Conservation (phyloP, 2,113 vertebrate species). For the Acinonyx jubatus region DNA sequence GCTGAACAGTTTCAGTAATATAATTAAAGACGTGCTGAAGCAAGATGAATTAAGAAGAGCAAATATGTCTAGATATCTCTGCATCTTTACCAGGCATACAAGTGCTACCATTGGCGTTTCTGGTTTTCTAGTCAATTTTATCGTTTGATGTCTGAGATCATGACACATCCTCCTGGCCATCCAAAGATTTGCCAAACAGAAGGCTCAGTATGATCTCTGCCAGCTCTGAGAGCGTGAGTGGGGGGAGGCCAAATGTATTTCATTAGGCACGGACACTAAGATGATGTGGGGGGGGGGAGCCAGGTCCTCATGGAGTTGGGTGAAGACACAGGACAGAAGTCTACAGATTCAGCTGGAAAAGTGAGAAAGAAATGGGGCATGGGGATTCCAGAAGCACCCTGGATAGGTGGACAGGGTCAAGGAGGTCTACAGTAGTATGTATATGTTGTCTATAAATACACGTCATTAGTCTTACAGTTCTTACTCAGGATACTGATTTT, state of each 20-base stretch:
- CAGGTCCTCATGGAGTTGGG: neutral
- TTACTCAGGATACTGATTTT: neutral
- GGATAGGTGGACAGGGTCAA: too few relatives aligned
- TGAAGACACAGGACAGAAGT: neutral
- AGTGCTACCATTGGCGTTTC: neutral
- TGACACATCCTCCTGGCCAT: neutral
- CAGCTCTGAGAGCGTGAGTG: neutral
- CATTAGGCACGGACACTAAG: neutral
- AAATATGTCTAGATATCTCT: neutral
- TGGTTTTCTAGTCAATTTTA: neutral
- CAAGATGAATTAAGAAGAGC: neutral
- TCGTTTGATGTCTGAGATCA: neutral
- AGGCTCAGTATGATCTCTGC: neutral
- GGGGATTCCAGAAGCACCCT: neutral
- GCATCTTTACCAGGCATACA: neutral
- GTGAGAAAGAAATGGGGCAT: neutral
- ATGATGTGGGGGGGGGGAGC: too few relatives aligned
- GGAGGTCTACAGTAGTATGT: neutral
- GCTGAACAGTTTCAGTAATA: neutral
- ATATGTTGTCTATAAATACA: neutral
- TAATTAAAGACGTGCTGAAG: neutral
- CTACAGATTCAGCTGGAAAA: too few relatives aligned
- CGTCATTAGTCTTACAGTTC: neutral
- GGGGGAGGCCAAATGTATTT: fast-evolving
- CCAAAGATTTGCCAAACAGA: neutral